A percentile compares a stretch with the other conserved stretches of the same genome.
These are phyloP conservation scores for Drosophila punjabiensis DNA, from an alignment of 1,140 invertebrate genomes.

Conservation along the genomic window DNA sequence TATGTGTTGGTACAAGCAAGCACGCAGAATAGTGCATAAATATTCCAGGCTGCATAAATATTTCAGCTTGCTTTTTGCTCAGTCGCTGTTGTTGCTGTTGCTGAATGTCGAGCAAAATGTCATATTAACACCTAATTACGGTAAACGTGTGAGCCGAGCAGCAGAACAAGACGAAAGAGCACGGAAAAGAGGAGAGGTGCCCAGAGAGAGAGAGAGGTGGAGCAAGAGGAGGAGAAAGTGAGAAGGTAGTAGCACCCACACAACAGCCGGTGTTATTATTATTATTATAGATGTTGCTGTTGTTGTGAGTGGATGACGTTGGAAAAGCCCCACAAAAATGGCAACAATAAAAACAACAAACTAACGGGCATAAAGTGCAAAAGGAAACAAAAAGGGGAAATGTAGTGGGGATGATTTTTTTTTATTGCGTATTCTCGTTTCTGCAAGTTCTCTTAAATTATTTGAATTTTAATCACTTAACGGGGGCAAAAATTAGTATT, in stretches of 20 bases:
- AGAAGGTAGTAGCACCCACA: conserved; percentile 1
- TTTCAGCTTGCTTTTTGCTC: conserved; percentile 48
- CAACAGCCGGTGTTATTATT: conserved; percentile 11
- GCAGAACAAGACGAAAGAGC: conserved; percentile 17
- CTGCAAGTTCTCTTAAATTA: neutral
- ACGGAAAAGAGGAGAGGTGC: neutral
- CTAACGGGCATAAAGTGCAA: conserved; percentile 25
- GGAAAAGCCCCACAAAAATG: conserved; percentile 40
- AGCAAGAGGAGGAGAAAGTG: neutral
- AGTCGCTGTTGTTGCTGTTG: conserved; percentile 18
- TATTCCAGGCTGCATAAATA: conserved; percentile 75
- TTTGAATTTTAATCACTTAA: conserved; percentile 1
- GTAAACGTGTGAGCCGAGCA: conserved; percentile 35
- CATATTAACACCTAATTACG: conserved; percentile 78
- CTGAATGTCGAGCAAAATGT: conserved; percentile 66
- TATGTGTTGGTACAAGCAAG: neutral
- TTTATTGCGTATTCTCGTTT: conserved; percentile 5
- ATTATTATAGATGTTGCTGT: neutral
- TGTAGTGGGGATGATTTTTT: neutral
- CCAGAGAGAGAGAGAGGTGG: neutral
- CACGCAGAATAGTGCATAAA: conserved; percentile 41
- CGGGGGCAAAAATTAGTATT: neutral
- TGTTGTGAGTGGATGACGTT: conserved; percentile 16
- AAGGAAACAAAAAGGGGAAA: neutral
- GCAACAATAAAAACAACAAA: conserved; percentile 24